Evolutionary conservation across 2,888 invertebrate genomes (phyloP).

Genomic region (Andrena minutula): DNA sequence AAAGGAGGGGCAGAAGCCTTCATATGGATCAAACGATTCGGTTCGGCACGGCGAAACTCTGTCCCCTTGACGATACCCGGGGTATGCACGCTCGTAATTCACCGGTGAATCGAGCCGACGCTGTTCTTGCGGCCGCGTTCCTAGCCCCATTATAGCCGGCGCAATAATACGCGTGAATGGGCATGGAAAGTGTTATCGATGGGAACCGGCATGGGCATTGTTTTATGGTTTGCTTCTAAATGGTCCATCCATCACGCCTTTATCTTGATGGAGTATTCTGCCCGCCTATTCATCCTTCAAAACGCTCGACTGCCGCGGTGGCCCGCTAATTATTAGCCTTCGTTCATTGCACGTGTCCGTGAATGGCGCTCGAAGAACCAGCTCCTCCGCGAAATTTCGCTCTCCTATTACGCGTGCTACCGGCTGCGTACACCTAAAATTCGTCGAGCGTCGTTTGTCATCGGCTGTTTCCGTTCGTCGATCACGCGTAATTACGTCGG

Average conservation of each 20-base stretch:
- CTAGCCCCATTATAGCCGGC: slow-evolving; percentile 50
- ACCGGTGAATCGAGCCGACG: slow-evolving; percentile 11
- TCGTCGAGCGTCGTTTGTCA: neutral
- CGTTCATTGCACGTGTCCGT: slow-evolving; percentile 57
- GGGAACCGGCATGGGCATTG: slow-evolving; percentile 68
- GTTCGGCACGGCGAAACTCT: slow-evolving; percentile 22
- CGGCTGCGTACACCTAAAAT: no score
- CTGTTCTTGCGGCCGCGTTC: slow-evolving; percentile 44
- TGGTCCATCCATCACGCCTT: slow-evolving; percentile 71
- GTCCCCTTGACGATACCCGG: slow-evolving; percentile 20
- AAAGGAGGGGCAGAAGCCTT: neutral
- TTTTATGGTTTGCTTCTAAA: slow-evolving; percentile 72
- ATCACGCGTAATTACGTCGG: neutral
- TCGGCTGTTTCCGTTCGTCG: neutral
- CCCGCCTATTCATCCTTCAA: slow-evolving; percentile 69
- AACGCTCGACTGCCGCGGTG: slow-evolving; percentile 57
- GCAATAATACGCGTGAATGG: slow-evolving; percentile 61
- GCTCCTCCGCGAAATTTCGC: slow-evolving; percentile 31
- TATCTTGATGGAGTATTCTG: slow-evolving; percentile 73
- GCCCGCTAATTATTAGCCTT: slow-evolving; percentile 67
- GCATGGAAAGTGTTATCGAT: slow-evolving; percentile 72
- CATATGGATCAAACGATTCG: slow-evolving; percentile 7
- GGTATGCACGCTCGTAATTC: slow-evolving; percentile 39
- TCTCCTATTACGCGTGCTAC: neutral
- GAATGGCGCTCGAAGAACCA: slow-evolving; percentile 48